phyloP scores from a whole-genome alignment of 1,140 invertebrate genomes.

The Drosophila simulans region DNA sequence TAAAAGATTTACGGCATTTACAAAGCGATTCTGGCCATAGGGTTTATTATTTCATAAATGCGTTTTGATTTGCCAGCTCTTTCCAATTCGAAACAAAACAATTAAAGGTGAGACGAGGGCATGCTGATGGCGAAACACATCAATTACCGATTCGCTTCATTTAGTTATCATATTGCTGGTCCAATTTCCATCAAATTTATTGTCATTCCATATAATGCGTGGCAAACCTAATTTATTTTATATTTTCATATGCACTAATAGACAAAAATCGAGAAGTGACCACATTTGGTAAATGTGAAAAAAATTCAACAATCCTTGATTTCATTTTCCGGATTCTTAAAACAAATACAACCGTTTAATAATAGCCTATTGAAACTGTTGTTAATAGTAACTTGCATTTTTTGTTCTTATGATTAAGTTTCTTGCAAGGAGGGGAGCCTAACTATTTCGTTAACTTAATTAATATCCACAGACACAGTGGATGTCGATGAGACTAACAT shows the following conservation, averaged over 20 bases:
- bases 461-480: constrained; percentile 27
- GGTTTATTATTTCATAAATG: constrained; percentile 62
- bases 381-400: neutral
- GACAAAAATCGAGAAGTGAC: neutral
- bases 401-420: neutral
- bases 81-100: neutral
- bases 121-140: constrained; percentile 7
- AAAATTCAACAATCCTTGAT: neutral
- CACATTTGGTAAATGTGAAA: constrained; percentile 1
- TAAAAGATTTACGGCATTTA: constrained; percentile 66
- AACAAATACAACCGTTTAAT: neutral
- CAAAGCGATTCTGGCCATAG: constrained; percentile 32
- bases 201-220: constrained; percentile 26
- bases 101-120: neutral
- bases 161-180: constrained; percentile 20
- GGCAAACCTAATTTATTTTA: constrained; percentile 20
- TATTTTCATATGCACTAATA: constrained; percentile 3
- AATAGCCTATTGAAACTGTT: neutral
- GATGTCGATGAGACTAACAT: constrained; percentile 20
- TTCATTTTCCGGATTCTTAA: neutral
- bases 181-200: constrained; percentile 40
- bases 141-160: constrained; percentile 32
- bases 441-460: constrained; percentile 42
- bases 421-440: neutral
- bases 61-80: constrained; percentile 41